Percentiles rank a stretch among this genome's conserved stretches.
Evolutionary conservation across 1,140 invertebrate species (phyloP).

Genomic region (Scaptomyza pallida): DNA sequence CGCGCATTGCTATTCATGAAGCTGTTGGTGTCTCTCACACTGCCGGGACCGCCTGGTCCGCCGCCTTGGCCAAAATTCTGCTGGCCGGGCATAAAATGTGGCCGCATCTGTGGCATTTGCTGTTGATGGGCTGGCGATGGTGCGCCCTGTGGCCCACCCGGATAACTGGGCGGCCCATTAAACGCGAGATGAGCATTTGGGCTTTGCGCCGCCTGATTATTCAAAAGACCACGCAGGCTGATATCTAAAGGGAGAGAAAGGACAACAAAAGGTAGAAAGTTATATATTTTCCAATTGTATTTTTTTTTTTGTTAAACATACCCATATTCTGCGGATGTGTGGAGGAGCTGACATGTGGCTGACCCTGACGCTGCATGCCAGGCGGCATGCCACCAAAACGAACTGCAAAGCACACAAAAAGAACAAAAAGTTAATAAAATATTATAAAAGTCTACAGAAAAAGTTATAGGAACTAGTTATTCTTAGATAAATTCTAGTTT

Average conservation of each 20-base stretch:
- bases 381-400: conserved; percentile 80
- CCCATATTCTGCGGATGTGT: conserved; percentile 84
- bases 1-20: conserved; percentile 81
- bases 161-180: conserved; percentile 81
- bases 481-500: too few species aligned
- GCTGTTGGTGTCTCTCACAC: conserved; percentile 61
- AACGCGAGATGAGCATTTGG: conserved; percentile 78
- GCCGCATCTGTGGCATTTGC: conserved; percentile 77
- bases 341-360: conserved; percentile 83
- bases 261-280: not conserved
- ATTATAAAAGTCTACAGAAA: too few species aligned
- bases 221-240: conserved; percentile 79
- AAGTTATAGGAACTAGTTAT: too few species aligned
- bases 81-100: conserved; percentile 80
- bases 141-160: conserved; percentile 76
- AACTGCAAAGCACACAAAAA: conserved; percentile 47
- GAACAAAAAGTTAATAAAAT: too few species aligned
- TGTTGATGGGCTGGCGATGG: conserved; percentile 80
- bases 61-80: conserved; percentile 77
- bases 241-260: conserved; percentile 64
- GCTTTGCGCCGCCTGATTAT: conserved; percentile 83
- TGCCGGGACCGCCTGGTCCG: conserved; percentile 76
- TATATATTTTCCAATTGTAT: not conserved
- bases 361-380: conserved; percentile 80
- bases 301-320: conserved; percentile 41